Evolutionary conservation across 2,797 vertebrate genomes (phyloP), one percentile per base, ranked within the genome.

Genomic region (Falco peregrinus): DNA sequence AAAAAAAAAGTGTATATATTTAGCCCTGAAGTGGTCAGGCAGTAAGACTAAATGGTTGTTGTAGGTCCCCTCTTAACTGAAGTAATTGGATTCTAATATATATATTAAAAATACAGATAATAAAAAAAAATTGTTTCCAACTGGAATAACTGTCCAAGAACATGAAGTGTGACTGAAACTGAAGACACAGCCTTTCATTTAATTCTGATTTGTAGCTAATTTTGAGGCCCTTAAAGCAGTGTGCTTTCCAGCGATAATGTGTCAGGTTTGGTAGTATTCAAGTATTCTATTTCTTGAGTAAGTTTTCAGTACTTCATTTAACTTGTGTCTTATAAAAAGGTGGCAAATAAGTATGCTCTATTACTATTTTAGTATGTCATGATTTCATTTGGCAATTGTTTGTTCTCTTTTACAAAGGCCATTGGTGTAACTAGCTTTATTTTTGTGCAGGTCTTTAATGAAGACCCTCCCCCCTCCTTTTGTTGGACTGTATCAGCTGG

Each of bases 231-330:
- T 70, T 17, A 14, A 14, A 76, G 50, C 3, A 41, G 33, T 17
- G 3, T 4, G 0, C 56, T 61, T 84, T 71, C 4, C 15, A 3
- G 29, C 20, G 41, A 50, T 5, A 61, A n/a, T 0, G 2, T 26
- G 39, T 18, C 48, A 65, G 54, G 16, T 63, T 70, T 10, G 13
- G 24, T 74, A 51, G 67, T 35, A 47, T 9, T 41, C 45, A 60
- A 5, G 8, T 73, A 26, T 39, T 39, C 39, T 79, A 91, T 87
- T 29, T 53, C 56, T 68, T 39, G 13, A 54, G 5, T 68, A 3
- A 39, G n/a, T 51, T 91, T 91, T 56, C 35, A 68, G 50, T n/a
- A 5, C 50, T 50, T 91, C 11, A 2, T 69, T 65, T 54, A 29
- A 24, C 70, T 69, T 59, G 13, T 39, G 24, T 50, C 45, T 50